These are phyloP conservation scores for Sinocyclocheilus anshuiensis DNA, from an alignment of 2,113 vertebrate species.

Conservation along the genomic window DNA sequence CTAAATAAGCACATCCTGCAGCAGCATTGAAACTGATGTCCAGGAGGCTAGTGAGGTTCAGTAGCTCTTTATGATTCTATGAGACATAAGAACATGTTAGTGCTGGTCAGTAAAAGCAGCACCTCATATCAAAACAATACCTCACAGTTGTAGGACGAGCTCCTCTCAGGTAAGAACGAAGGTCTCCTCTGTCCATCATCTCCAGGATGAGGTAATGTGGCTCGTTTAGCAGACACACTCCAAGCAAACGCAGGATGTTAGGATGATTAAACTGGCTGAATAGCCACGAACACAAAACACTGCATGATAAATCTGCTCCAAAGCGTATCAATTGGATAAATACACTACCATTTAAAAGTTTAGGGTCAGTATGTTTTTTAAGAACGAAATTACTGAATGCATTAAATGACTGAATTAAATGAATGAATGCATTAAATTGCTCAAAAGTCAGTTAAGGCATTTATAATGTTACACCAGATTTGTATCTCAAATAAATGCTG, in stretches of 20 bases:
- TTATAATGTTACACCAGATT: background rate
- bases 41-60: conserved; percentile 71
- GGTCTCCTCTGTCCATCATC: conserved; percentile 81
- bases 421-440: no score
- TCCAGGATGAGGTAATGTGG: conserved; percentile 80
- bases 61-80: conserved; percentile 66
- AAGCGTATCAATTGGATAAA: no score
- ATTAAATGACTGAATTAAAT: no score
- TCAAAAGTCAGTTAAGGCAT: background rate
- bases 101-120: background rate
- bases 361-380: no score
- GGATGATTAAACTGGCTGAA: conserved; percentile 80
- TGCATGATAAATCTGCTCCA: background rate
- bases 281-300: background rate
- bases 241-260: conserved; percentile 79
- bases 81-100: conserved; percentile 40
- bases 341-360: no score
- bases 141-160: conserved; percentile 62
- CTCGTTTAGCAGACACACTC: conserved; percentile 75
- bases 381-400: no score
- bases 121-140: conserved; percentile 43
- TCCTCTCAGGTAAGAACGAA: conserved; percentile 75
- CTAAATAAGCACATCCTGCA: conserved; percentile 79
- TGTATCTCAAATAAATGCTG: background rate
- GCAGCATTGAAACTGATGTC: conserved; percentile 77